Conservation (phyloP, 35 echinoderm and acorn worm genomes). For the Diadema setosum region DNA sequence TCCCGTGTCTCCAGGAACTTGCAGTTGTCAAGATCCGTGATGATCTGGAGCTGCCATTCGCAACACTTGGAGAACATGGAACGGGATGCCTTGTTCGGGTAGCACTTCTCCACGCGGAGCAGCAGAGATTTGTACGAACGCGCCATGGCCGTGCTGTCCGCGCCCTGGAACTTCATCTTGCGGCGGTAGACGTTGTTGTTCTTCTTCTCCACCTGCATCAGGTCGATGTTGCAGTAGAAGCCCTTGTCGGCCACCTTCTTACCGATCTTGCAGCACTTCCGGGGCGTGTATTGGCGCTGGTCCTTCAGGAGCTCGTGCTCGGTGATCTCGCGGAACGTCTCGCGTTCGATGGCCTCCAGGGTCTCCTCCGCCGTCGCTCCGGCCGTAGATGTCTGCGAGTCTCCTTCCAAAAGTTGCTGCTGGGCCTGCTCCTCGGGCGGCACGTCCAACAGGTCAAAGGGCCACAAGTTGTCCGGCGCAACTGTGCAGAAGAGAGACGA, state of each 20-base stretch:
- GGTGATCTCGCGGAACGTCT: conserved; percentile 46
- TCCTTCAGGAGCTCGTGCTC: background rate
- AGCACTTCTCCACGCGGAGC: conserved; percentile 67
- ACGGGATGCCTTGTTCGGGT: conserved; percentile 39
- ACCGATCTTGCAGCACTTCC: conserved; percentile 77
- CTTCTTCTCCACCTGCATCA: conserved; percentile 70
- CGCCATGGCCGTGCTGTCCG: background rate
- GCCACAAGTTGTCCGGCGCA: background rate
- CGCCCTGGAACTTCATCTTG: conserved; percentile 83
- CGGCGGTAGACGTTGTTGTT: conserved; percentile 51
- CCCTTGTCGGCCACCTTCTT: conserved; percentile 53
- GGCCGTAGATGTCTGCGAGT: background rate
- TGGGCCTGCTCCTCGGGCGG: background rate
- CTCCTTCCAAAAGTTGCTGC: no score
- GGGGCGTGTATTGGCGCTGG: conserved; percentile 5
- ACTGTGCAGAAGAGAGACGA: background rate
- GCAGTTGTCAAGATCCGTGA: conserved; percentile 44
- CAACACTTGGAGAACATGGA: conserved; percentile 79
- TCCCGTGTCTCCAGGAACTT: conserved; percentile 18
- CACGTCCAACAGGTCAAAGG: background rate
- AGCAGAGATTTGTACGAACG: conserved; percentile 49
- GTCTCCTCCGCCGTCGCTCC: background rate
- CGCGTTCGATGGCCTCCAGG: conserved; percentile 22
- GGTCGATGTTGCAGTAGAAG: conserved; percentile 68
- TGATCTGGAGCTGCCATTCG: conserved; percentile 34